phyloP scores from a whole-genome alignment of 2,113 vertebrate species.

The Lepisosteus oculatus region DNA sequence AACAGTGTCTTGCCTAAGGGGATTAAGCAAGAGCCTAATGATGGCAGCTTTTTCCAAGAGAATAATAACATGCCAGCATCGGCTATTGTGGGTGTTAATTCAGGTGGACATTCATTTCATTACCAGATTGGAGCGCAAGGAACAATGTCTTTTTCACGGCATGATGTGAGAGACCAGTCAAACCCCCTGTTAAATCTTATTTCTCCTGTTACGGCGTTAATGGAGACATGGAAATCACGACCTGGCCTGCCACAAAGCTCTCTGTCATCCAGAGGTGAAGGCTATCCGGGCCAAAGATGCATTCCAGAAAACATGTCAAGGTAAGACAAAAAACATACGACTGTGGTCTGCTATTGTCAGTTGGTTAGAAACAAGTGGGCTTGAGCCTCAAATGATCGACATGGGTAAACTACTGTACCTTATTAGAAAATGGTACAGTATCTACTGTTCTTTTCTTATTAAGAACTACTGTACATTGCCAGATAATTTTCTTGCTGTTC shows the following conservation, averaged over 20 bases:
- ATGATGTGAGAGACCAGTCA: slow-evolving; percentile 85
- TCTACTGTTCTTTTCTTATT: too few relatives aligned
- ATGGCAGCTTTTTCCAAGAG: slow-evolving; percentile 91
- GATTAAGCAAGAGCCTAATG: slow-evolving; percentile 92
- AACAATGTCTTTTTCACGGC: slow-evolving; percentile 90
- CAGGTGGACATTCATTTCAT: slow-evolving; percentile 96
- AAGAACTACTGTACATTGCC: too few relatives aligned
- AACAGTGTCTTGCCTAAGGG: slow-evolving; percentile 78
- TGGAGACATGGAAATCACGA: slow-evolving; percentile 95
- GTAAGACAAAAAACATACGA: slow-evolving; percentile 45
- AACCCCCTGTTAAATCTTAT: slow-evolving; percentile 95
- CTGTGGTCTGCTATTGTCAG: too few relatives aligned
- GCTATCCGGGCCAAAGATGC: slow-evolving; percentile 88
- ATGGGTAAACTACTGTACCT: too few relatives aligned
- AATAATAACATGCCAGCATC: slow-evolving; percentile 81
- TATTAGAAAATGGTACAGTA: too few relatives aligned
- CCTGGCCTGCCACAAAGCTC: slow-evolving; percentile 76
- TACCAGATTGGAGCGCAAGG: slow-evolving; percentile 98
- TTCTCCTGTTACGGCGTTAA: slow-evolving; percentile 85
- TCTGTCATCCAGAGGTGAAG: slow-evolving; percentile 81
- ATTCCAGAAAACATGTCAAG: slow-evolving; percentile 82
- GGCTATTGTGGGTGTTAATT: slow-evolving; percentile 97
- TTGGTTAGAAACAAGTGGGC: too few relatives aligned
- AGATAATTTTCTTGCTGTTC: too few relatives aligned
- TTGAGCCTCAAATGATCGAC: too few relatives aligned